Conservation (phyloP, 2,888 invertebrate species). For the Noctua pronuba region DNA sequence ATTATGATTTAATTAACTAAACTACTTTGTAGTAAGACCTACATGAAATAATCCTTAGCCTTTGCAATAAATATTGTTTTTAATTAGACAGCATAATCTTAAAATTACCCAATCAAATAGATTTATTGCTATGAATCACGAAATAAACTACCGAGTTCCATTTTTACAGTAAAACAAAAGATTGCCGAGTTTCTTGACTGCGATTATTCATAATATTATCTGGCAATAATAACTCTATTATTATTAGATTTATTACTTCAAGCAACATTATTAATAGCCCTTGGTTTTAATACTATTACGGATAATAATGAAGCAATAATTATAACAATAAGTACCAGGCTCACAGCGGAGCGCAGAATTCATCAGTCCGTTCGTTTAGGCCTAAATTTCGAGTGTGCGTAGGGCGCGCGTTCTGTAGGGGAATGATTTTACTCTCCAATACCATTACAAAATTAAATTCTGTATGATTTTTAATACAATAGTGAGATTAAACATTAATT, state of each 20-base stretch:
- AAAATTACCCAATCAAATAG: constrained; percentile 28
- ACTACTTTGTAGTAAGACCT: background rate
- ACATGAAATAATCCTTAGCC: background rate
- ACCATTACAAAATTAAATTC: constrained; percentile 19
- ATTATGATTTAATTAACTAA: background rate
- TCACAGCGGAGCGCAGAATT: constrained; percentile 66
- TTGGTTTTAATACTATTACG: constrained; percentile 45
- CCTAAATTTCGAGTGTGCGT: constrained; percentile 67
- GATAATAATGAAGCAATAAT: constrained; percentile 63
- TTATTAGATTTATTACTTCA: constrained; percentile 28
- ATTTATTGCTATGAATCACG: constrained; percentile 37
- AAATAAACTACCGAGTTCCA: constrained; percentile 2
- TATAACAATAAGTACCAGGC: constrained; percentile 75
- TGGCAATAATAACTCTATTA: constrained; percentile 20
- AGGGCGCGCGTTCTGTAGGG: constrained; percentile 42
- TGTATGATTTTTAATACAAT: constrained; percentile 3
- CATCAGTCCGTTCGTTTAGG: constrained; percentile 65
- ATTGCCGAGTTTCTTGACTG: constrained; percentile 8
- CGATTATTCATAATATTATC: constrained; percentile 15
- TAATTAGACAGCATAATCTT: constrained; percentile 15
- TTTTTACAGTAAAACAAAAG: constrained; percentile 20
- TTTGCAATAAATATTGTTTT: constrained; percentile 21
- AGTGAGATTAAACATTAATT: constrained; percentile 8
- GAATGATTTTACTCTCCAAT: constrained; percentile 26
- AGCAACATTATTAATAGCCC: constrained; percentile 28